Base-by-base conservation (phyloP, 1,140 invertebrate genomes). In the Achroia grisella region DNA sequence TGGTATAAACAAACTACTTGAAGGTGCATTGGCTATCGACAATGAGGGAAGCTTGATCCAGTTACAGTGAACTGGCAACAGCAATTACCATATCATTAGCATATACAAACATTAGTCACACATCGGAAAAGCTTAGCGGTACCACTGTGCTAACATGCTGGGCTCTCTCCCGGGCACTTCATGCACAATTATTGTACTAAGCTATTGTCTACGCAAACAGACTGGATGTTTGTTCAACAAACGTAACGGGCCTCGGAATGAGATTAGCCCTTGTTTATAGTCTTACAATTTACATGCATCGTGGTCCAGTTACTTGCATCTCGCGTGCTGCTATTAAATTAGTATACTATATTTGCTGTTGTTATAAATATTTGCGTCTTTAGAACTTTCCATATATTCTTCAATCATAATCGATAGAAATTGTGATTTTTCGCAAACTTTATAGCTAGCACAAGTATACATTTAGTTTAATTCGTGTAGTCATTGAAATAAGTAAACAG, bases 31-130 rank as follows among this genome's bases (percentile, higher is more conserved):
- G 61, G 59, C 63, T 57, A 66, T 59, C 55, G 63, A 37, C 46
- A 52, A 62, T 65, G 48, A 47, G 59, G 57, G 57, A 57, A 61
- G 55, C 54, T 58, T 81, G 77, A 81, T 81, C 73, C 63, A 78
- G 77, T 81, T 84, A 71, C 51, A 47, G 62, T 50, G 58, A 65
- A 58, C 50, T 58, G 54, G 56, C 55, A 52, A 45, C 54, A 43
- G 37, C 50, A 63, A 84, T 84, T 84, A 82, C 62, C 80, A 84
- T 84, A 48, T 77, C 53, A 80, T 84, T 82, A 82, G 46, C 80
- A 84, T 84, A 79, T 23, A 52, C 71, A 80, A 82, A 82, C 72
- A 80, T 72, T 71, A 66, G 73, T 78, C 66, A 70, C 63, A 72
- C 64, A 65, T 71, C 62, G 70, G 57, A 67, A 63, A 60, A 67